These are phyloP conservation scores for Aporophyla lueneburgensis DNA, from an alignment of 2,888 invertebrate genomes.

Conservation along the genomic window DNA sequence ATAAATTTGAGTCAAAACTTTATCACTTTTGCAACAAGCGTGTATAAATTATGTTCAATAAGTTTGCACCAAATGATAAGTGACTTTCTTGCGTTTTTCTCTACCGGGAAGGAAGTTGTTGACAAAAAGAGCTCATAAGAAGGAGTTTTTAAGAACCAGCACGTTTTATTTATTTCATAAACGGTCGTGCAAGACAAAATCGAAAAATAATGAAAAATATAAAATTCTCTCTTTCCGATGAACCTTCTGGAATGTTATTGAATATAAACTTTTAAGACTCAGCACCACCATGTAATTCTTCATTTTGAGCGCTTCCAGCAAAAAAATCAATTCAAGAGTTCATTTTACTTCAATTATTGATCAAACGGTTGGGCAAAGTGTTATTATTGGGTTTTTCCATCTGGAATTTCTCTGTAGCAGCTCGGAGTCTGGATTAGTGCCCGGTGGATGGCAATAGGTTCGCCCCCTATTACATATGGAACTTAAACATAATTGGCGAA, in stretches of 20 bases:
- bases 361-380: no score
- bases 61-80: slow-evolving; percentile 24
- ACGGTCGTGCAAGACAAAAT: neutral
- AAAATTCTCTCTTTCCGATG: no score
- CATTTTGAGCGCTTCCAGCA: neutral
- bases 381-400: no score
- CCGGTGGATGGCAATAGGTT: no score
- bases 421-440: no score
- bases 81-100: slow-evolving; percentile 43
- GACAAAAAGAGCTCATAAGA: neutral
- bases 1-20: slow-evolving; percentile 5
- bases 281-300: neutral
- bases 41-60: slow-evolving; percentile 35
- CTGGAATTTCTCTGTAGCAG: no score
- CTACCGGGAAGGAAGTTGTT: neutral
- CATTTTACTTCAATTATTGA: neutral
- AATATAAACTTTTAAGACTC: no score
- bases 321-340: neutral
- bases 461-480: no score
- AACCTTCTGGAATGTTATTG: no score
- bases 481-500: no score
- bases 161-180: neutral
- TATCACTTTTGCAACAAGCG: slow-evolving; percentile 48
- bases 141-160: neutral
- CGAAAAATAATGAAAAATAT: no score